Evolutionary conservation across 2,797 vertebrate species (phyloP).

Genomic region (Neopelma chrysocephalum): DNA sequence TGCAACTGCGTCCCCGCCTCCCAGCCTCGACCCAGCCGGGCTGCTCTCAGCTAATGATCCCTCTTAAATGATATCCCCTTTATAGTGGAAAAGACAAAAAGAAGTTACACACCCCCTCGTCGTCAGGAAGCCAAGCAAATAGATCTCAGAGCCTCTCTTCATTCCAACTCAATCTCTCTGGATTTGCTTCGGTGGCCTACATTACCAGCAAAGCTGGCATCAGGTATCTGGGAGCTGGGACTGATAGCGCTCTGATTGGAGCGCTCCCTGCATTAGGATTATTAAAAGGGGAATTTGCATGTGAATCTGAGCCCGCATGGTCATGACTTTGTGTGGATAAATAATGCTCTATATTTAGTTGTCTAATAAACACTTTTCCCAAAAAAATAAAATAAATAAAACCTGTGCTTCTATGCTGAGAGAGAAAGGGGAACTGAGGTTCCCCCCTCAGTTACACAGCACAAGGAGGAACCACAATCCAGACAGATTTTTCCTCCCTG

Average conservation of each 20-base stretch:
- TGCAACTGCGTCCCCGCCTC: background rate
- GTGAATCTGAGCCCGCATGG: conserved; percentile 63
- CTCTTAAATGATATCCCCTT: conserved; percentile 22
- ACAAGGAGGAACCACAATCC: background rate
- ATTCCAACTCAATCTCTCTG: conserved; percentile 71
- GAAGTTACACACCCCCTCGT: background rate
- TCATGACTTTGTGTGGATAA: conserved; percentile 53
- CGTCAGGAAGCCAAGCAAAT: conserved; percentile 48
- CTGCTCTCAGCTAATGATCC: conserved; percentile 58
- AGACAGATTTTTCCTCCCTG: conserved; percentile 14
- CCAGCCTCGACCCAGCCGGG: conserved; percentile 58
- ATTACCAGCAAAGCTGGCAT: conserved; percentile 73
- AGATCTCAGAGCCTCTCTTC: conserved; percentile 53
- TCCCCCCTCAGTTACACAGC: background rate
- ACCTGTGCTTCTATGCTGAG: fast-evolving
- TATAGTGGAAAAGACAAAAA: background rate
- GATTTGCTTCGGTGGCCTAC: conserved; percentile 76
- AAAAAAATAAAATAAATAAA: background rate
- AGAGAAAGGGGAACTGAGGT: background rate
- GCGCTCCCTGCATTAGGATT: conserved; percentile 66
- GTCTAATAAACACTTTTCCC: conserved; percentile 40
- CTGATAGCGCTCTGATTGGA: conserved; percentile 64
- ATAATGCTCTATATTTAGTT: conserved; percentile 61
- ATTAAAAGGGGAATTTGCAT: conserved; percentile 69
- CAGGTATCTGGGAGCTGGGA: conserved; percentile 62